phyloP scores from a whole-genome alignment of 1,140 invertebrate species.

The Hypothenemus hampei region DNA sequence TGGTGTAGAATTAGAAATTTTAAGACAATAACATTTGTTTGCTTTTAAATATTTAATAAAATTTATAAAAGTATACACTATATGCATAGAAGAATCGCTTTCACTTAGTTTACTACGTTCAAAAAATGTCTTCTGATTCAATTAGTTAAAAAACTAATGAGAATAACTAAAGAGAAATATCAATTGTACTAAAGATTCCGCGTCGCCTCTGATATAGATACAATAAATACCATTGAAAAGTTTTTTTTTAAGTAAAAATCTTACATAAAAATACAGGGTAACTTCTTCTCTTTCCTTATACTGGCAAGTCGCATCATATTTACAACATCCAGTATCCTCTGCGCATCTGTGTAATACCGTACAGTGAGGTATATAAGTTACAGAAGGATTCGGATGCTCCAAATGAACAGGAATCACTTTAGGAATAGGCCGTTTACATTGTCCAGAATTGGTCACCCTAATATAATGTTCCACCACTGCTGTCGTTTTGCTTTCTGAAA shows the following conservation, averaged over 20 bases:
- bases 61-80: too few relatives aligned
- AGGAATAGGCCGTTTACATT: slow-evolving; percentile 58
- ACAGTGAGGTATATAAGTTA: slow-evolving; percentile 67
- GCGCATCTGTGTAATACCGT: slow-evolving; percentile 68
- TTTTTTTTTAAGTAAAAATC: slow-evolving; percentile 38
- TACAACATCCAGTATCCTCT: slow-evolving; percentile 74
- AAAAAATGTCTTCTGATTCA: too few relatives aligned
- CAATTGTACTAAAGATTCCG: too few relatives aligned
- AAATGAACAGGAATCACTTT: slow-evolving; percentile 58
- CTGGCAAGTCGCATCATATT: slow-evolving; percentile 56
- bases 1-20: background rate
- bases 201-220: too few relatives aligned
- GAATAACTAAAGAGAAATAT: too few relatives aligned
- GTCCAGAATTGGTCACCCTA: slow-evolving; percentile 54
- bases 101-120: too few relatives aligned
- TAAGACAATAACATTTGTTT: background rate
- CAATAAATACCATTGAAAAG: slow-evolving; percentile 1
- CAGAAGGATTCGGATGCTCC: slow-evolving; percentile 62
- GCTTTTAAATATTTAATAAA: too few relatives aligned
- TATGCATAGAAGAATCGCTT: too few relatives aligned
- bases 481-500: slow-evolving; percentile 32
- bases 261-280: slow-evolving; percentile 68
- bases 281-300: slow-evolving; percentile 59
- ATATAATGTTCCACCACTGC: slow-evolving; percentile 54
- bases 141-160: too few relatives aligned